Conservation (phyloP, 2,888 invertebrate species). For the Ephialtes manifestator region DNA sequence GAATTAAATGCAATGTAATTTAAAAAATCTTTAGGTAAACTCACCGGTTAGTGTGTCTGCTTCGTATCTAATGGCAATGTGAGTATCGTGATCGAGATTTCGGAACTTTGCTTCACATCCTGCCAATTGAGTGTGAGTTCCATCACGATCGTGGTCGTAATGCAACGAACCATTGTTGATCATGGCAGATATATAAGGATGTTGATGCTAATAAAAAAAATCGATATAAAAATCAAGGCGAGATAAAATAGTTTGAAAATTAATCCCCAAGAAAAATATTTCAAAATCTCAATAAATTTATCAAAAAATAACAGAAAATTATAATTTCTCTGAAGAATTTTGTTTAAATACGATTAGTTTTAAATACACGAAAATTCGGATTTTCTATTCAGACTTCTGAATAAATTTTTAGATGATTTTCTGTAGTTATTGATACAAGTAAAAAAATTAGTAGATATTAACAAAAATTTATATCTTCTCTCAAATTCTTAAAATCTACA, state of each 20-base stretch:
- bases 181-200: constrained; percentile 99
- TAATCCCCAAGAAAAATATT: neutral
- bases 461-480: no score
- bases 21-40: constrained; percentile 39
- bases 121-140: constrained; percentile 98
- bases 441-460: no score
- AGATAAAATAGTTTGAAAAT: neutral
- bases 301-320: no score
- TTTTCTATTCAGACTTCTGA: no score
- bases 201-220: constrained; percentile 92
- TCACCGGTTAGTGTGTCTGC: constrained; percentile 94
- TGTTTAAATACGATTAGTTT: no score
- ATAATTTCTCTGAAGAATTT: no score
- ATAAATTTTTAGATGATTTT: no score
- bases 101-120: constrained; percentile 99
- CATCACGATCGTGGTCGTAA: constrained; percentile 99
- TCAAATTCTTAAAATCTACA: no score
- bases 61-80: constrained; percentile 96
- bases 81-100: constrained; percentile 96
- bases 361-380: no score
- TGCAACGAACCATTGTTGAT: constrained; percentile 97
- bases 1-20: constrained; percentile 8
- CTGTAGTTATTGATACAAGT: no score
- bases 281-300: no score
- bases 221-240: constrained; percentile 30